Evolutionary conservation across 2,113 vertebrate genomes (phyloP), one percentile per base, ranked within the genome.

Genomic region (Anhinga anhinga): DNA sequence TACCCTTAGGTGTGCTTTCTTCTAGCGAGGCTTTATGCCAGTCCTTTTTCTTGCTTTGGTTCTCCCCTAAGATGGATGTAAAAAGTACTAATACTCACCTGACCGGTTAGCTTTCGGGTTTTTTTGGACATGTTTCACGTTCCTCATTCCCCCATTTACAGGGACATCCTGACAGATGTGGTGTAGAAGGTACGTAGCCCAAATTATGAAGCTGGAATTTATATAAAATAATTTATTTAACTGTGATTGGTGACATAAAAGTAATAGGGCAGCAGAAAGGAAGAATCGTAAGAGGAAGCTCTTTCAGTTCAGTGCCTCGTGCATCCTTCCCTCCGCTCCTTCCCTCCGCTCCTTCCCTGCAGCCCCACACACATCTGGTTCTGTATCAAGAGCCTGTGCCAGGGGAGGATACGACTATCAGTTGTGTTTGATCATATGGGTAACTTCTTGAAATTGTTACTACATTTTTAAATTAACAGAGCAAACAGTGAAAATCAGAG

Each of bases 401-500:
- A 88, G 55, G 2, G 11, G 45, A 86, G 74, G 63, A 79, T 55
- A 15, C 14, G 9, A 6, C 59, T 12, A 71, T 63, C 67, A 32
- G 11, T 47, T 71, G 16, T 9, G 15, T 52, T 77, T 59, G 67
- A 74, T 77, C 84, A n/a, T 53, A 25, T 0, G 67, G 83, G 55
- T 44, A 77, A 70, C 52, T 89, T 47, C 93, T 45, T 71, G 58
- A 72, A 61, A 62, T 72, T 50, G 82, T 80, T 66, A 38, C 88
- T 86, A 50, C 44, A 29, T 82, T 94, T 81, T 91, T 22, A 47
- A 83, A 91, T 95, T 81, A 94, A 87, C 65, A 74, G 56, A 62
- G 71, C 69, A 95, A 95, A 88, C 88, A 91, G 70, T 49, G 56
- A n/a, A 59, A 93, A 95, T 65, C 53, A 65, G 89, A 89, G 74